A percentile compares a stretch with the other conserved stretches of the same genome.
Conservation (phyloP, 1,140 invertebrate species). For the Bombus sylvicola region DNA sequence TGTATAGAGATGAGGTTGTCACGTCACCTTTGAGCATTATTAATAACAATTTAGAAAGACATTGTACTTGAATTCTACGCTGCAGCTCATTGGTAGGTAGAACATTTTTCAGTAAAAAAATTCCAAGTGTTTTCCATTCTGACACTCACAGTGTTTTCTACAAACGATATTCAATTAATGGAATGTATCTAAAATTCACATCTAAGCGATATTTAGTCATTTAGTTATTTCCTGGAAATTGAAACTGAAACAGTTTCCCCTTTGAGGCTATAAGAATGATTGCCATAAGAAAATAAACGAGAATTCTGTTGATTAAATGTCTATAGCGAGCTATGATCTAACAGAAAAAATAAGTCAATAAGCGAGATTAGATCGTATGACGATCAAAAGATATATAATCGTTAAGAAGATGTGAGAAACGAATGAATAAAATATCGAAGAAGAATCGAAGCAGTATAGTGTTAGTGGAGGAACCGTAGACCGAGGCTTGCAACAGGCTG, state of each 20-base stretch:
- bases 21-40: too few relatives aligned
- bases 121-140: too few relatives aligned
- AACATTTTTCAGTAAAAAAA: too few relatives aligned
- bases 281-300: background rate
- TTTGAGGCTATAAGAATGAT: background rate
- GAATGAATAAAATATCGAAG: background rate
- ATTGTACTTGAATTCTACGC: too few relatives aligned
- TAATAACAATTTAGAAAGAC: too few relatives aligned
- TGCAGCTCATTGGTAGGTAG: too few relatives aligned
- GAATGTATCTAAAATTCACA: background rate
- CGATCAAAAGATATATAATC: too few relatives aligned
- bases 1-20: too few relatives aligned
- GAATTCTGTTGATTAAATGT: background rate
- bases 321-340: background rate
- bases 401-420: background rate
- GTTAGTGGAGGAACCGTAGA: conserved; percentile 61
- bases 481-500: conserved; percentile 67
- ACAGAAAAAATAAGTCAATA: background rate
- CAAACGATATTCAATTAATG: background rate
- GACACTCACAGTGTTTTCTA: too few relatives aligned
- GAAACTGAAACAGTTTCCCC: background rate
- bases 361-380: too few relatives aligned
- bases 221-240: background rate
- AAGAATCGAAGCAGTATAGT: background rate
- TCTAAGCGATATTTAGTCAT: background rate